Base-by-base conservation (phyloP, 2,888 invertebrate genomes). In the Mantis religiosa region DNA sequence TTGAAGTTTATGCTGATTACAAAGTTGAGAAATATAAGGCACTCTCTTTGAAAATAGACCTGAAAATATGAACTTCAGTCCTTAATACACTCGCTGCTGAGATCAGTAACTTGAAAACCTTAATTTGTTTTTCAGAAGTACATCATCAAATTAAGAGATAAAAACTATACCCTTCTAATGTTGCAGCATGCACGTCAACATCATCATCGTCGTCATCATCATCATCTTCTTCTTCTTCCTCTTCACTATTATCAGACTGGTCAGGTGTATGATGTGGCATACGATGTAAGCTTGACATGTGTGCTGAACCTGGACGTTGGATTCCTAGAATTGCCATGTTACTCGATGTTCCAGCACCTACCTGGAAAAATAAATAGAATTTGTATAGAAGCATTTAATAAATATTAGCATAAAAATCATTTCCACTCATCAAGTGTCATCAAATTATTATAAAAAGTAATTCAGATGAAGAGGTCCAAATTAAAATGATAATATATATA, bases 161-260 rank as follows among this genome's bases (percentile, higher is more conserved):
- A 20, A 54, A 54, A 34, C 34, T 15, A 83, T 90, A 91, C 91
- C 91, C 92, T 90, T 91, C 91, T 86, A 92, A 85, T 85, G 90
- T 86, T 85, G 91, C 91, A 28, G 91, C 91, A 88, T 91, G 91
- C 12, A 92, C 92, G 87, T 92, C 92, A 83, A 92, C 92, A 87
- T 92, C 92, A 86, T 92, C 92, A 83, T 90, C 90, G 28, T 90
- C 90, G n/a, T 90, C 89, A 14, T 89, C 89, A 28, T 90, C 89
- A 14, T 89, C 89, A 28, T 89, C 89, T 8, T 90, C 85, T 2
- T 89, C 90, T 34, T 89, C 89, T 41, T 89, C 89, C 28, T 90
- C 90, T 15, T 90, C 90, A 82, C 87, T 88, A 34, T 89, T 89
- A 81, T 90, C 89, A 20, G 89, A 89, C 6, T 88, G 88, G 47